Evolutionary conservation across 2,113 vertebrate genomes (phyloP), one percentile per base, ranked within the genome.

Genomic region (Taurulus bubalis): DNA sequence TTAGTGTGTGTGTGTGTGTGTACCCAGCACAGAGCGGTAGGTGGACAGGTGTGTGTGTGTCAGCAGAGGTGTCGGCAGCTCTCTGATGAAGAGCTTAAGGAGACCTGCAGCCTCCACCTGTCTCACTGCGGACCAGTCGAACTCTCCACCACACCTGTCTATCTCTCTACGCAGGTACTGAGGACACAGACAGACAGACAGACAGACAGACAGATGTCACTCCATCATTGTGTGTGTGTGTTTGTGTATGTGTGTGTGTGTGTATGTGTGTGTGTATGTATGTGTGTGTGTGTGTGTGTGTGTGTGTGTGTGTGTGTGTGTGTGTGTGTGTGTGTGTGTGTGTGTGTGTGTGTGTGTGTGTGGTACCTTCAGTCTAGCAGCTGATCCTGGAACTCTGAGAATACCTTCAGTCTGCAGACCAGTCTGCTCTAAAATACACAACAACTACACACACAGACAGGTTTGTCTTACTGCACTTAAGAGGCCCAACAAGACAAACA

Each of bases 321-420:
- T 36, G 36, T 36, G 36, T 36, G 9, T 38, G 38, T 38, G 38
- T 11, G 38, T 42, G 40, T 42, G 40, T 16, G 45, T 47, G 45
- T 47, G 45, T 18, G 45, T 47, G 49, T 53, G 53, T 28, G 55
- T 70, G 80, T 60, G 56, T 75, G 71, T 69, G 66, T 66, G 24
- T 20, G 42, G 26, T 95, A 99, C 98, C 97, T 99, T 99, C 53
- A 99, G 96, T 93, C 97, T 94, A 63, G 97, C 97, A 8, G 96
- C 97, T 65, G 98, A 99, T 89, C 97, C 97, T 8, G 98, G 96
- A 18, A 99, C 96, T 42, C 98, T 94, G 10, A 99, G 96, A 87
- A 99, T 99, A 84, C 98, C 98, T 94, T 99, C 98, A 0, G 97
- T 98, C 89, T 98, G 96, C 82, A 99, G 93, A 9, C 97, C 97